Conservation (phyloP, 2,113 vertebrate species). For the Corydoras sp. region DNA sequence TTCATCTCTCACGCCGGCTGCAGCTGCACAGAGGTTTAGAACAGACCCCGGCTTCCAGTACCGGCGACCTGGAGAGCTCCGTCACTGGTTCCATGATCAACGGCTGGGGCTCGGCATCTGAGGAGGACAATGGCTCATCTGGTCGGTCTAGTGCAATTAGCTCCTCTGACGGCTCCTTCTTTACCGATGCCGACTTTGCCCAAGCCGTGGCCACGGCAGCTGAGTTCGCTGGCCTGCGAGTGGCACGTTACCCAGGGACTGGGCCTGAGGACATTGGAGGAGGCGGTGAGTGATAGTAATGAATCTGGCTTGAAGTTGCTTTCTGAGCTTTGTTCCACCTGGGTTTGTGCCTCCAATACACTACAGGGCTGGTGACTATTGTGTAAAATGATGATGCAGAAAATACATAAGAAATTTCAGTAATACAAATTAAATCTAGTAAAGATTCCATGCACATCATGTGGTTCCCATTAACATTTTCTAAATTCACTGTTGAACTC, state of each 20-base stretch:
- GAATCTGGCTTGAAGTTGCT: constrained; percentile 38
- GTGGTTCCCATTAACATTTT: too few relatives aligned
- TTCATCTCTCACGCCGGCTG: constrained; percentile 58
- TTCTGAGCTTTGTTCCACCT: too few relatives aligned
- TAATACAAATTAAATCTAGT: too few relatives aligned
- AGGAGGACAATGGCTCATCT: constrained; percentile 95
- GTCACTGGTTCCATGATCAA: constrained; percentile 99
- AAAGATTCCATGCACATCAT: too few relatives aligned
- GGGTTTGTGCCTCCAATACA: too few relatives aligned
- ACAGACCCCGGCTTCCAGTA: constrained; percentile 93
- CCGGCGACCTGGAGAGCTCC: constrained; percentile 95
- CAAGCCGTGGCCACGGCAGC: constrained; percentile 93
- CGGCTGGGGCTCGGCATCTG: constrained; percentile 96
- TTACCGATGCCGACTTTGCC: constrained; percentile 94
- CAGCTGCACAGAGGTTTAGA: constrained; percentile 84
- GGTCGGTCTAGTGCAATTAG: constrained; percentile 91
- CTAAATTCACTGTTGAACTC: too few relatives aligned
- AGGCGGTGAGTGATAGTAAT: constrained; percentile 35
- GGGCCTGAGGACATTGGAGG: constrained; percentile 31
- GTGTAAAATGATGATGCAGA: too few relatives aligned
- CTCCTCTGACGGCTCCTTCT: constrained; percentile 94
- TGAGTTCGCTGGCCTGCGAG: constrained; percentile 87
- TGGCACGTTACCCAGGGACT: constrained; percentile 80
- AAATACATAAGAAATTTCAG: too few relatives aligned
- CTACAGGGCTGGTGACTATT: too few relatives aligned